phyloP scores from a whole-genome alignment of 2,113 vertebrate species.

The Kryptolebias marmoratus region DNA sequence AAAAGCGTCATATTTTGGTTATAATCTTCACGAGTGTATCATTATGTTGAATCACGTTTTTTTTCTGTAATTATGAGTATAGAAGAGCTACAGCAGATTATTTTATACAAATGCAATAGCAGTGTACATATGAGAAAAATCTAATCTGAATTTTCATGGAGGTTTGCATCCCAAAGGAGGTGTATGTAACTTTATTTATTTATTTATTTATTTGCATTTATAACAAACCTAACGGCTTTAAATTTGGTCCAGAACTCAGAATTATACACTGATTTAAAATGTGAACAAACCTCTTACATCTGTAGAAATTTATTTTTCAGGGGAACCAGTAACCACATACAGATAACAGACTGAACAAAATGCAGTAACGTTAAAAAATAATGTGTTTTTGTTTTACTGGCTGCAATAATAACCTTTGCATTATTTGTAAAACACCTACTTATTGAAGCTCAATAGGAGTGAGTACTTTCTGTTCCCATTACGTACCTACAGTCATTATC shows the following conservation, averaged over 20 bases:
- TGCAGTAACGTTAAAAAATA: not conserved
- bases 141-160: too few species aligned
- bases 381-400: not conserved
- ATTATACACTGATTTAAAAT: too few species aligned
- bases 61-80: conserved; percentile 9
- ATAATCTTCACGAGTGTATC: conserved; percentile 19
- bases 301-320: too few species aligned
- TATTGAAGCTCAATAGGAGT: not conserved
- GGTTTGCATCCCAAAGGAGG: too few species aligned
- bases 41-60: conserved; percentile 17
- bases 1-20: conserved; percentile 18
- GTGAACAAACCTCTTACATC: too few species aligned
- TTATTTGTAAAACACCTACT: not conserved
- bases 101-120: not conserved
- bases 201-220: too few species aligned
- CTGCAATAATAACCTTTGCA: not conserved
- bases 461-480: not conserved
- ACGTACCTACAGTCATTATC: not conserved
- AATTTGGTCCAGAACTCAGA: too few species aligned
- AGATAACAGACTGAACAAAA: not conserved
- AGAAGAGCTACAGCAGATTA: conserved; percentile 10
- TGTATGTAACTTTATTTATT: too few species aligned
- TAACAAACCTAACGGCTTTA: too few species aligned
- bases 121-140: too few species aligned
- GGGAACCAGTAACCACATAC: not conserved